These are phyloP conservation scores for Oxycera nigricornis DNA, from an alignment of 2,888 invertebrate species.

Conservation along the genomic window DNA sequence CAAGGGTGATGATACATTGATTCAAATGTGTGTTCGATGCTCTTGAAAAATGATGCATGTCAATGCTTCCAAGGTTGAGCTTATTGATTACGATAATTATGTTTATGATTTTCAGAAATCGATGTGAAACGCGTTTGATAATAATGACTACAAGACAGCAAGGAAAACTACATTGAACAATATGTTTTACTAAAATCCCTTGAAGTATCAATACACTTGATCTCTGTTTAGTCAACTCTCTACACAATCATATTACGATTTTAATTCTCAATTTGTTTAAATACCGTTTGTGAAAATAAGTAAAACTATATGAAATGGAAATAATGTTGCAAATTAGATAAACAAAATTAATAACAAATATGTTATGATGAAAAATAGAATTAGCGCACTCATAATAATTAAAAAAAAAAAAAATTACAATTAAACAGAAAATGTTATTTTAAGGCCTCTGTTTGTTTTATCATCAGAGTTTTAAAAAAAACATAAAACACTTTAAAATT, in stretches of 20 bases:
- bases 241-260: not conserved
- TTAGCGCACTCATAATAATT: conserved; percentile 29
- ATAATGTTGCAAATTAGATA: conserved; percentile 19
- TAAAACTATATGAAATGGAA: conserved; percentile 11
- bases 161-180: not conserved
- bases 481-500: too few species aligned
- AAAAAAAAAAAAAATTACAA: not conserved
- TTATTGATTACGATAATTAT: not conserved
- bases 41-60: not conserved
- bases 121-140: not conserved
- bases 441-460: too few species aligned
- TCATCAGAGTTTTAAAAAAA: too few species aligned
- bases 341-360: conserved; percentile 31
- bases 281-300: not conserved
- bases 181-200: not conserved
- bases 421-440: conserved; percentile 6
- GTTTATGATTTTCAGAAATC: not conserved
- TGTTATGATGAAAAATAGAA: conserved; percentile 2
- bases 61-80: not conserved
- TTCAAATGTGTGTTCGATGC: not conserved
- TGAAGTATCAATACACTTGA: conserved; percentile 43
- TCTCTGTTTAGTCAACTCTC: not conserved
- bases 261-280: not conserved
- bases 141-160: too few species aligned
- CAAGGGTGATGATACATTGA: not conserved